Conservation (phyloP, 2,888 invertebrate genomes). For the Spicauda simplicius region DNA sequence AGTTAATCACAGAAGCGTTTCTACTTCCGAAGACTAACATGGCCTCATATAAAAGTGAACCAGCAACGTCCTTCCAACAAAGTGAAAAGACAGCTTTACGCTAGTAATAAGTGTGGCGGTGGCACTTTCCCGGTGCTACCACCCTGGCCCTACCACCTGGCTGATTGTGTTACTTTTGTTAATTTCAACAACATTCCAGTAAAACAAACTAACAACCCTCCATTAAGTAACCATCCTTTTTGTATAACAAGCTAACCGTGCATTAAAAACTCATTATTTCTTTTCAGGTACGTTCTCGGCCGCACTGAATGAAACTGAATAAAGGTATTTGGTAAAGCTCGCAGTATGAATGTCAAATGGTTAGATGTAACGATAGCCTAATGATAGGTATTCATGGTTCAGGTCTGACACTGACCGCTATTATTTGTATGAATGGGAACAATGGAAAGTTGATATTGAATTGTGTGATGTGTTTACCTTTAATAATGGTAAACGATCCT, state of each 20-base stretch:
- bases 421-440: neutral
- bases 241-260: neutral
- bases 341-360: neutral
- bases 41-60: too few relatives aligned
- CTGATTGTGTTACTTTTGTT: too few relatives aligned
- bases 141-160: too few relatives aligned
- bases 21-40: too few relatives aligned
- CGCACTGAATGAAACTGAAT: neutral
- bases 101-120: too few relatives aligned
- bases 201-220: neutral
- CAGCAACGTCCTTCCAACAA: too few relatives aligned
- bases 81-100: too few relatives aligned
- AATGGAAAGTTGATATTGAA: neutral
- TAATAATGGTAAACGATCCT: too few relatives aligned
- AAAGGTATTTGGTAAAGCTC: slow-evolving; percentile 9
- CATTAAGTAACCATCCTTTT: neutral
- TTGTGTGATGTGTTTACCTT: neutral
- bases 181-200: neutral
- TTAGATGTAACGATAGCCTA: slow-evolving; percentile 3
- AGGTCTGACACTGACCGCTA: neutral
- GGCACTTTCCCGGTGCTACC: too few relatives aligned
- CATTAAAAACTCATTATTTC: slow-evolving; percentile 11
- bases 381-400: neutral
- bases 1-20: too few relatives aligned
- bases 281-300: slow-evolving; percentile 10